Evolutionary conservation across 2,888 invertebrate species (phyloP).

Genomic region (Arge pagana): DNA sequence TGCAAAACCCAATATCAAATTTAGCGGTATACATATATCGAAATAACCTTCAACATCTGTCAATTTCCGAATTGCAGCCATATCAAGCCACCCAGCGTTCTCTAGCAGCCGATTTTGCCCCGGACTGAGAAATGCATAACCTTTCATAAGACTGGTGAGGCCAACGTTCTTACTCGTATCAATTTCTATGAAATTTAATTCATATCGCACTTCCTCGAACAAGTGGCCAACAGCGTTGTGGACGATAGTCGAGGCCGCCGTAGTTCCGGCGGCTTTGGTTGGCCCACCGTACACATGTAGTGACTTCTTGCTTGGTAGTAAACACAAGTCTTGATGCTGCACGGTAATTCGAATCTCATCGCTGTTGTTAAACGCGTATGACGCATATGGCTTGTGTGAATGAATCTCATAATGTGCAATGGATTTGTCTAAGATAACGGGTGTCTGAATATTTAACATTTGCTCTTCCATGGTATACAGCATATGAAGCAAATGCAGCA

Average conservation of each 20-base stretch:
- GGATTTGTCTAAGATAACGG: constrained; percentile 21
- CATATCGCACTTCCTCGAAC: constrained; percentile 48
- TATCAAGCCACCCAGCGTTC: too few species aligned
- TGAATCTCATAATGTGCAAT: constrained; percentile 18
- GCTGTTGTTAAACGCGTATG: constrained; percentile 19
- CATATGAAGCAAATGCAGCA: neutral
- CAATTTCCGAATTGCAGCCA: neutral
- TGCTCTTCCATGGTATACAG: constrained; percentile 16
- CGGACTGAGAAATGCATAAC: too few species aligned
- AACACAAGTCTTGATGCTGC: constrained; percentile 13
- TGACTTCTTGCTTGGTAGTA: constrained; percentile 25
- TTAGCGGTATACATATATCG: constrained; percentile 43
- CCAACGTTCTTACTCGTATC: constrained; percentile 45
- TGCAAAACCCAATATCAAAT: constrained; percentile 44
- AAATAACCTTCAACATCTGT: constrained; percentile 31
- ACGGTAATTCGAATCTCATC: constrained; percentile 28
- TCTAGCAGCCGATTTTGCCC: too few species aligned
- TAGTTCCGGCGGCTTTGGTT: constrained; percentile 1
- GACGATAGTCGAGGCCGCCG: constrained; percentile 17
- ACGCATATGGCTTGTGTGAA: constrained; percentile 22
- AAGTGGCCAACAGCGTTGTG: constrained; percentile 42
- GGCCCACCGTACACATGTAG: constrained; percentile 25
- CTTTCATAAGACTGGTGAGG: too few species aligned
- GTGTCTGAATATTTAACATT: constrained; percentile 8
- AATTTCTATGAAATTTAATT: constrained; percentile 47